Base-by-base conservation (phyloP, 2,888 invertebrate genomes). In the Hypomecis atomaria region DNA sequence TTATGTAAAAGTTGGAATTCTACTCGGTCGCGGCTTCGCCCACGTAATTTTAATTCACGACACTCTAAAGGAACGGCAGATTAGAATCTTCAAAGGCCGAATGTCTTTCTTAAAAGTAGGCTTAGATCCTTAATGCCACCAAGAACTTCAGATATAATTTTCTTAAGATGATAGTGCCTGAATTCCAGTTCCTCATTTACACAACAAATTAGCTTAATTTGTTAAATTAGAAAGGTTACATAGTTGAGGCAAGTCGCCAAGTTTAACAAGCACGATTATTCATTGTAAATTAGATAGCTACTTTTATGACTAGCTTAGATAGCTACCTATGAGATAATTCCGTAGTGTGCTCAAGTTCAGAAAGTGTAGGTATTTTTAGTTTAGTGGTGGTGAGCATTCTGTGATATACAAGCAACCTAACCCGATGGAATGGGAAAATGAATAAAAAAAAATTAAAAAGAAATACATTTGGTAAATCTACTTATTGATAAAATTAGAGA, bases 201-300 rank as follows among this genome's bases (percentile, higher is more conserved):
- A 33, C n/a, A n/a, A n/a, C n/a, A n/a, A n/a, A n/a, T n/a, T n/a
- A 6, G 34, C 4, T n/a, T 5, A 37, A 50, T 37, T 50, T 38
- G 49, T 37, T 23, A 64, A 66, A 59, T 62, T 62, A 59, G 59
- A 67, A 71, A 70, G 48, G 66, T 70, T 59, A 52, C 67, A 71
- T 67, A 53, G 57, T 48, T 54, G 3, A 54, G 73, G 76, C 72
- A 73, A 58, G 57, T 52, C 62, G 63, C 67, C 56, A 80, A 78
- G 68, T 78, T 72, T 70, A 47, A 66, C 71, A 67, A 66, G 69
- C 61, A 57, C 70, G 23, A 77, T 77, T 77, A 78, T 73, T 79
- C 77, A 78, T 74, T 72, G 74, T 72, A 23, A 23, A 23, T 23
- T 23, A 23, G 23, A 23, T 23, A 23, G 23, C 23, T 23, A 23